These are phyloP conservation scores for Leptonema lineaticorne DNA, from an alignment of 1,140 invertebrate species.

Conservation along the genomic window DNA sequence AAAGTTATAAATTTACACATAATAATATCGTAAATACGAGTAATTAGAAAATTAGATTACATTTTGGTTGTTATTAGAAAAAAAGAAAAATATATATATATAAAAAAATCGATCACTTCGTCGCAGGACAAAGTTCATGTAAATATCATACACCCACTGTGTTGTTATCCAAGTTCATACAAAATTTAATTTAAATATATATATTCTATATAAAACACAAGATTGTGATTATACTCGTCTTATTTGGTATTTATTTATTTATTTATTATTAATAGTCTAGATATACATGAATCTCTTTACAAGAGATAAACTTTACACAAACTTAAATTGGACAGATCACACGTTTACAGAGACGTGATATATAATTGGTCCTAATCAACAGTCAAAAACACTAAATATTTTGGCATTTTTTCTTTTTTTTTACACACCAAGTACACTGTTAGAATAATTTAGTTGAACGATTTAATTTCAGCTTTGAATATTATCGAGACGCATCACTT, in stretches of 20 bases:
- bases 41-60: background rate
- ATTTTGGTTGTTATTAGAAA: background rate
- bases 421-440: constrained; percentile 4
- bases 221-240: background rate
- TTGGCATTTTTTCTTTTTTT: too few relatives aligned
- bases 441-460: background rate
- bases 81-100: background rate
- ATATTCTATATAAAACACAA: constrained; percentile 25
- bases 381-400: constrained; percentile 12
- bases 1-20: background rate
- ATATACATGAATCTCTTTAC: constrained; percentile 16
- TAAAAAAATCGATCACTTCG: too few relatives aligned
- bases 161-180: background rate
- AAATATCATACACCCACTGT: too few relatives aligned
- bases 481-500: constrained; percentile 4
- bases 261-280: background rate
- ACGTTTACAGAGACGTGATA: background rate
- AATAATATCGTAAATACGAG: too few relatives aligned
- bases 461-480: constrained; percentile 14
- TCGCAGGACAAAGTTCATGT: too few relatives aligned
- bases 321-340: constrained; percentile 18
- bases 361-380: constrained; percentile 16
- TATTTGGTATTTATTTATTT: constrained; percentile 25
- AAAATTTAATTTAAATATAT: constrained; percentile 25
- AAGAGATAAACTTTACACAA: constrained; percentile 12